phyloP scores from a whole-genome alignment of 1,140 invertebrate species.

The Caenorhabditis remanei region DNA sequence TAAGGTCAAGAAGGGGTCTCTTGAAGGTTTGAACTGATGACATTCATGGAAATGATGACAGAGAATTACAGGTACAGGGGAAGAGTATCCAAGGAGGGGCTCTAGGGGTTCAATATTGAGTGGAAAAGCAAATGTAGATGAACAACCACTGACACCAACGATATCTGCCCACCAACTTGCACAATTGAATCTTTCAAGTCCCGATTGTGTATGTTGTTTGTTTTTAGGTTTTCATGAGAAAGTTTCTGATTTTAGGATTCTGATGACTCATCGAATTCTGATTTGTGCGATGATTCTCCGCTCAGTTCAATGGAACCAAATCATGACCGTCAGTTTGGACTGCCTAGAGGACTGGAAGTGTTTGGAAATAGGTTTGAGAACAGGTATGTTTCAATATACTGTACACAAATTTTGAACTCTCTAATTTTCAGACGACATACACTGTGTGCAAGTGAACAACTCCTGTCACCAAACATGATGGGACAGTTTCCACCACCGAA shows the following conservation, averaged over 20 bases:
- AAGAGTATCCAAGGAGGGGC: constrained; percentile 71
- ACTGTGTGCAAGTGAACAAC: constrained; percentile 59
- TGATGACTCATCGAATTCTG: constrained; percentile 73
- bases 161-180: constrained; percentile 77
- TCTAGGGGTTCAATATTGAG: constrained; percentile 77
- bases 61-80: not conserved
- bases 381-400: constrained; percentile 5
- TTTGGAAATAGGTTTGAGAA: constrained; percentile 51
- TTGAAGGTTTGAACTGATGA: constrained; percentile 56
- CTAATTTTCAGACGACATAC: constrained; percentile 57
- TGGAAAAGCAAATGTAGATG: constrained; percentile 75
- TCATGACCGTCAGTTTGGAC: constrained; percentile 4
- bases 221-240: not conserved
- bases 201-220: constrained; percentile 71
- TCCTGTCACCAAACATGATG: constrained; percentile 55
- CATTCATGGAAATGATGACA: constrained; percentile 11
- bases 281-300: constrained; percentile 64
- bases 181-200: constrained; percentile 72
- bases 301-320: constrained; percentile 41
- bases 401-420: too few relatives aligned
- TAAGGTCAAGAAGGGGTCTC: constrained; percentile 68
- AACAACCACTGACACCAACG: constrained; percentile 69
- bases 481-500: constrained; percentile 53
- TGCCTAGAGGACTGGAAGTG: constrained; percentile 21
- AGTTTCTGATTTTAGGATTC: constrained; percentile 71